Evolutionary conservation across 2,113 vertebrate species (phyloP).

Genomic region (Prionailurus bengalensis): DNA sequence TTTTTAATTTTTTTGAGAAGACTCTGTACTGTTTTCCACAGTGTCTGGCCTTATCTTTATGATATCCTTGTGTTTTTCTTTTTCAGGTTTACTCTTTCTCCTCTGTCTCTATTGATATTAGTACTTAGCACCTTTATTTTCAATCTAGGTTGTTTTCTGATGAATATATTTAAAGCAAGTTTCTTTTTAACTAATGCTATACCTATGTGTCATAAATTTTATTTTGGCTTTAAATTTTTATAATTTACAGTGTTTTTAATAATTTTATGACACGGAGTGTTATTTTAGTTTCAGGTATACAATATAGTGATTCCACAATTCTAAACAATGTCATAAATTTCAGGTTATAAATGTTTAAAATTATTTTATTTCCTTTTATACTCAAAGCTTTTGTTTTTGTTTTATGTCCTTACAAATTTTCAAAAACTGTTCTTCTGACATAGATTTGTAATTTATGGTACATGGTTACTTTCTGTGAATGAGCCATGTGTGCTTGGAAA

Average conservation of each 20-base stretch:
- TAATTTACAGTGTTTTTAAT: no score
- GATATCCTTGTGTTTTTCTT: not conserved
- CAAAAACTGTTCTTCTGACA: not conserved
- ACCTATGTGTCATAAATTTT: not conserved
- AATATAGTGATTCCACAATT: not conserved
- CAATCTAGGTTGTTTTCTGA: not conserved
- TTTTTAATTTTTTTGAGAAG: not conserved
- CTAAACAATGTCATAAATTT: not conserved
- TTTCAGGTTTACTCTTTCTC: not conserved
- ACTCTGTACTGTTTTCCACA: not conserved
- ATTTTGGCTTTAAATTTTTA: not conserved
- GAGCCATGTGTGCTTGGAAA: not conserved
- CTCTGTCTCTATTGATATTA: not conserved
- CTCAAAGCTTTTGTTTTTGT: not conserved
- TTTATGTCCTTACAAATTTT: not conserved
- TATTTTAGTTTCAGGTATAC: not conserved
- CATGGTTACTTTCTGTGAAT: not conserved
- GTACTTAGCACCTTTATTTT: not conserved
- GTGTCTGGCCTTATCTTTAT: not conserved
- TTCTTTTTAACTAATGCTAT: conserved; percentile 8
- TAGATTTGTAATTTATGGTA: not conserved
- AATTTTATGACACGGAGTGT: not conserved
- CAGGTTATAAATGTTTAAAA: not conserved
- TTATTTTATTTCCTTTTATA: conserved; percentile 26
- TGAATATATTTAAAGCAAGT: not conserved